Percentiles rank a stretch among this genome's conserved stretches.
These are phyloP conservation scores for Podarcis raffonei DNA, from an alignment of 2,113 vertebrate species.

Conservation along the genomic window DNA sequence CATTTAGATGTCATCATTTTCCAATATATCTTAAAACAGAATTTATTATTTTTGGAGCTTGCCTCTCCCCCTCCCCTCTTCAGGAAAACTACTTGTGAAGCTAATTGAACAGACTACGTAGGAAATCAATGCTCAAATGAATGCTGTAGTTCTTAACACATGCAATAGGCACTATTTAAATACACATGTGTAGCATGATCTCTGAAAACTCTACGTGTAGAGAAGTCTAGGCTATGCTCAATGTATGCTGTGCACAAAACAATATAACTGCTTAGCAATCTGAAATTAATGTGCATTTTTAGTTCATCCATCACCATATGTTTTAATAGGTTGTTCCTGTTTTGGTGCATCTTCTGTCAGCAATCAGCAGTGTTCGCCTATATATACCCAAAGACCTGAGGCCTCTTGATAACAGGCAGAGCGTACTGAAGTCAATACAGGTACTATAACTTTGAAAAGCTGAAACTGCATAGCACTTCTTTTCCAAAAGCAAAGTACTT, in stretches of 20 bases:
- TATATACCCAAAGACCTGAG: slow-evolving; percentile 96
- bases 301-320: neutral
- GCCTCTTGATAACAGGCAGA: slow-evolving; percentile 92
- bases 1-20: neutral
- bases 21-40: neutral
- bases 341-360: slow-evolving; percentile 89
- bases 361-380: slow-evolving; percentile 95
- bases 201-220: neutral
- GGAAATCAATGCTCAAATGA: neutral
- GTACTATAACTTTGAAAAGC: slow-evolving; percentile 62
- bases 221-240: neutral
- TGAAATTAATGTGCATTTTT: neutral
- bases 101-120: neutral
- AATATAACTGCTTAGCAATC: neutral
- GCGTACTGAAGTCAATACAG: slow-evolving; percentile 95
- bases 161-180: no score
- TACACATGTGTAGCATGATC: no score
- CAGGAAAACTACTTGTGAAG: neutral
- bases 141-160: no score
- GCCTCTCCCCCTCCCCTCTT: neutral
- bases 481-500: neutral
- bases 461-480: no score
- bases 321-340: slow-evolving; percentile 92
- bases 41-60: neutral
- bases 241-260: neutral